Evolutionary conservation across 1,140 invertebrate genomes (phyloP), one percentile per base, ranked within the genome.

Genomic region (Leptinotarsa lineolata): DNA sequence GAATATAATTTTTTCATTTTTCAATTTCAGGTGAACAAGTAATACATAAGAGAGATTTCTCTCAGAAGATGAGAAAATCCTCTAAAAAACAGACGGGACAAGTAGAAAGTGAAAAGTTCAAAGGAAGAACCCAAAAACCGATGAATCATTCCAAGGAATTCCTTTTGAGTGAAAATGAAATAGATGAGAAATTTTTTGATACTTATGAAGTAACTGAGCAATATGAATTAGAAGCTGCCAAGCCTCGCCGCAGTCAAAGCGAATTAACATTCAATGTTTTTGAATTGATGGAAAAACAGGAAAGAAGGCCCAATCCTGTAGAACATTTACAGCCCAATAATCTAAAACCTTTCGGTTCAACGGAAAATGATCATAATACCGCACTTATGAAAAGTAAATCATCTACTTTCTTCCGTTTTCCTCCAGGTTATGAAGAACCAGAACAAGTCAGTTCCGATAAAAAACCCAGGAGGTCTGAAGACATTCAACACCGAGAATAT

Each of bases 221-320:
- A 63, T 77, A 77, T 30, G 73, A 77, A 45, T 60, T 77, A 4
- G 73, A 77, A 54, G 70, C 71, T 8, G 70, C 73, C 12, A 70
- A 61, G 16, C 76, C 73, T 4, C 39, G 70, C 20, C 60, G 58
- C 3, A 54, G 24, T 12, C 72, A 75, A 44, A 75, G 72, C 18
- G 68, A 70, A 60, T 12, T 72, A 22, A 48, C 45, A 3, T 45
- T 75, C 39, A 64, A 64, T 3, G 65, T 59, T 15, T 59, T 61
- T 45, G 67, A 75, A 18, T 58, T 60, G 59, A 58, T 71, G 44
- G 69, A 70, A 12, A 66, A 72, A 60, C 58, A 30, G 5, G 74
- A 44, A 22, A 63, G 20, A 5, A 21, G 20, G 15, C 61, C 15
- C 18, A 39, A 68, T 18, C 66, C 45, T 16, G 45, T 46, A 45